phyloP scores from a whole-genome alignment of 2,113 vertebrate species.

The Buteo buteo region DNA sequence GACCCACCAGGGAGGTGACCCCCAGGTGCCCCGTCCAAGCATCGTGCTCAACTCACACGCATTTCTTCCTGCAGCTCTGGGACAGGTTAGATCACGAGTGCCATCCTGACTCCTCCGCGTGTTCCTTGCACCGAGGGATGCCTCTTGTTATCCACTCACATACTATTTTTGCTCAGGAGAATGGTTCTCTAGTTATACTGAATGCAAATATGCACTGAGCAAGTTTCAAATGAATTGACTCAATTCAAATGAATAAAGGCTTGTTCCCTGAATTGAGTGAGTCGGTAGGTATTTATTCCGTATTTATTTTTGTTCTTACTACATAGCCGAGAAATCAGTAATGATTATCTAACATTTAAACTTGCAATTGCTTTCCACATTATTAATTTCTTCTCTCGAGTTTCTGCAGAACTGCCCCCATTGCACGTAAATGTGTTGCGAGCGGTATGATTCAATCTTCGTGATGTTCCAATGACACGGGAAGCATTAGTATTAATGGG shows the following conservation, averaged over 20 bases:
- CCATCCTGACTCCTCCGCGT: rapidly evolving
- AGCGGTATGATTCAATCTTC: background rate
- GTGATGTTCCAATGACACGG: rapidly evolving
- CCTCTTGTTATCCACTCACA: background rate
- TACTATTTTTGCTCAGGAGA: background rate
- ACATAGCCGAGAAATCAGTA: background rate
- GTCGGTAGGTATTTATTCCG: background rate
- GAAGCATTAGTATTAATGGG: background rate
- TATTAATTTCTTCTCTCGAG: background rate
- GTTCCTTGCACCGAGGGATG: background rate
- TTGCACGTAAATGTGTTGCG: rapidly evolving
- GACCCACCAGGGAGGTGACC: background rate
- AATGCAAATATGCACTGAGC: rapidly evolving
- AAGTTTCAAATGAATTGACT: rapidly evolving
- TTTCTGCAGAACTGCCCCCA: background rate
- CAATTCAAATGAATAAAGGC: background rate
- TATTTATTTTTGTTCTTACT: background rate
- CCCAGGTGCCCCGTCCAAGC: rapidly evolving
- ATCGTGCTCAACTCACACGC: background rate
- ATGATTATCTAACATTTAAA: background rate
- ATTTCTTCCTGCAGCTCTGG: background rate
- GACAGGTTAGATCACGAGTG: background rate
- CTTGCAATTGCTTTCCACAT: background rate
- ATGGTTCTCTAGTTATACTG: rapidly evolving
- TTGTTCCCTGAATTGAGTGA: background rate